phyloP scores from a whole-genome alignment of 2,888 invertebrate genomes.

The Abscondita cerata region DNA sequence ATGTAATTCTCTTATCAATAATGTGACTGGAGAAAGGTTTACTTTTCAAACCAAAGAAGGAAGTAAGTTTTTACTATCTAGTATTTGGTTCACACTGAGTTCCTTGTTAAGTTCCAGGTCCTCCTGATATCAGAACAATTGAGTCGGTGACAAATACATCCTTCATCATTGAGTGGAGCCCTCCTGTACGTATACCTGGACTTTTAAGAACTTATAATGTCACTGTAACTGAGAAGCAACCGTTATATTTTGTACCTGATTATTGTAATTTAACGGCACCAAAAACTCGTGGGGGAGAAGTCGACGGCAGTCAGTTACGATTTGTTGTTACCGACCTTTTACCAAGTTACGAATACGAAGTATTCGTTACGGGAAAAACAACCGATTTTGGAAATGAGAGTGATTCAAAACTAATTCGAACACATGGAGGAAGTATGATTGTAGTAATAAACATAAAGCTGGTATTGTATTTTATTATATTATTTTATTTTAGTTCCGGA shows the following conservation, averaged over 20 bases:
- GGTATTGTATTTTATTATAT: constrained; percentile 10
- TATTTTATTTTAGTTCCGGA: constrained; percentile 36
- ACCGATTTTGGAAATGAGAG: constrained; percentile 20
- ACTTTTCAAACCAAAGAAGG: constrained; percentile 27
- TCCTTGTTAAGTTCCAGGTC: constrained; percentile 20
- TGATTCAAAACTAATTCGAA: not conserved
- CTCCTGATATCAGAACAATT: constrained; percentile 6
- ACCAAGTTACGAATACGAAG: constrained; percentile 24
- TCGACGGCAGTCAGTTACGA: not conserved
- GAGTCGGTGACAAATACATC: constrained; percentile 11
- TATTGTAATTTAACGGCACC: constrained; percentile 15
- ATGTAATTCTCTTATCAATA: constrained; percentile 20
- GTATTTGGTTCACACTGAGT: not conserved
- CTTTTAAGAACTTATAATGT: constrained; percentile 33
- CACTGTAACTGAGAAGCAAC: constrained; percentile 15
- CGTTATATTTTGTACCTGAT: constrained; percentile 30
- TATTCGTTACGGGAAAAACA: constrained; percentile 18
- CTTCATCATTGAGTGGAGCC: constrained; percentile 39
- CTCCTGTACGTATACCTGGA: constrained; percentile 38
- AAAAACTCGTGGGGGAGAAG: not conserved
- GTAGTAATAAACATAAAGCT: constrained; percentile 15
- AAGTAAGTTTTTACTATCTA: constrained; percentile 24
- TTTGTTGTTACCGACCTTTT: not conserved
- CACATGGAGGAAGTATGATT: constrained; percentile 18
- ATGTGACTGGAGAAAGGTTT: constrained; percentile 19